A percentile compares a stretch with the other conserved stretches of the same genome.
Conservation (phyloP, 2,113 vertebrate species). For the Lutjanus erythropterus region DNA sequence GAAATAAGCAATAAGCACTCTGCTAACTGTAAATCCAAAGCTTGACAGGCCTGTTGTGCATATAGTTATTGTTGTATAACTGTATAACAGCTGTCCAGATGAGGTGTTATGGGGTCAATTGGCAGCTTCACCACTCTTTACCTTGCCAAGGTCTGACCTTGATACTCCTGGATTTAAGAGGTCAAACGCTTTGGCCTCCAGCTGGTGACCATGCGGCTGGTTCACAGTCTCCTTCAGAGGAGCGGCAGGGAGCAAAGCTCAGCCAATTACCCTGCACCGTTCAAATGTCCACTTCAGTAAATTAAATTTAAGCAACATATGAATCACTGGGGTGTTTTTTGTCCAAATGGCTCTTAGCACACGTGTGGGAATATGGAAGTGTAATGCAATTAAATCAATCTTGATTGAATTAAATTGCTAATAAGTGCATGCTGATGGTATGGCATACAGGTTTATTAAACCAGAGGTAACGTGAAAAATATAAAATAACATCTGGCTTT, state of each 20-base stretch:
- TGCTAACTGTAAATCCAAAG: no score
- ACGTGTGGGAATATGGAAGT: constrained; percentile 6
- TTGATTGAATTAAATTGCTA: constrained; percentile 31
- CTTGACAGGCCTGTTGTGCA: background rate
- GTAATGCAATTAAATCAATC: constrained; percentile 22
- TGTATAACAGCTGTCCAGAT: background rate
- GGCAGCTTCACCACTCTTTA: background rate
- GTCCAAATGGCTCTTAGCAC: constrained; percentile 11
- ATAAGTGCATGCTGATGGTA: background rate
- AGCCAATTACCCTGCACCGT: background rate
- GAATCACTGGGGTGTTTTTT: constrained; percentile 28
- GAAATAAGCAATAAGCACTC: no score
- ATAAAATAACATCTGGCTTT: background rate
- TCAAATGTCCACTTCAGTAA: constrained; percentile 21
- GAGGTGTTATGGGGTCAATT: background rate
- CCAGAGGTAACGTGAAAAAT: background rate
- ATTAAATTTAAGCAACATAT: constrained; percentile 36
- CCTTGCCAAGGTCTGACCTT: background rate
- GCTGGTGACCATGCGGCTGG: background rate
- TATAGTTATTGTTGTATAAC: background rate
- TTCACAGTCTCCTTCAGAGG: background rate
- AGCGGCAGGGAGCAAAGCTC: background rate
- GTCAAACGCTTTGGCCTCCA: background rate
- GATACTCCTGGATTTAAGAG: background rate
- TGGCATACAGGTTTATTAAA: background rate